A percentile compares a stretch with the other conserved stretches of the same genome.
These are phyloP conservation scores for Taeniopygia guttata DNA, from an alignment of 2,797 vertebrate species.

Conservation along the genomic window DNA sequence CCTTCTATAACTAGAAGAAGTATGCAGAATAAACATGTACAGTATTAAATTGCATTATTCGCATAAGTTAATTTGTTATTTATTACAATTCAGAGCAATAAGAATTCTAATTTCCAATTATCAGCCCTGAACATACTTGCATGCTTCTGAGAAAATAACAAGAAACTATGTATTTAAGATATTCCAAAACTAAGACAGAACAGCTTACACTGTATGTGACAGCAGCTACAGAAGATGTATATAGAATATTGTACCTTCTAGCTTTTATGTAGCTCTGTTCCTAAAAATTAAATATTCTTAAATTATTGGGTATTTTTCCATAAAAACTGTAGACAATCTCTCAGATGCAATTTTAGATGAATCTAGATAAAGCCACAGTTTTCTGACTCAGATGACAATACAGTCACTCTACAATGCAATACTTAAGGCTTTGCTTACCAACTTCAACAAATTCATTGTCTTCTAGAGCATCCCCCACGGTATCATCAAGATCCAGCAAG, in stretches of 20 bases:
- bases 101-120: neutral
- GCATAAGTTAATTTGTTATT: neutral
- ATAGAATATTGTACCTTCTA: neutral
- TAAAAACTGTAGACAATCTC: neutral
- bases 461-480: slow-evolving; percentile 88
- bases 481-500: slow-evolving; percentile 89
- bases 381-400: neutral
- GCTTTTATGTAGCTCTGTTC: neutral
- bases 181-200: neutral
- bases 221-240: neutral
- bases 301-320: neutral
- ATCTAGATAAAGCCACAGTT: neutral
- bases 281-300: neutral
- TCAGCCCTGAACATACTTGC: neutral
- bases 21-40: neutral
- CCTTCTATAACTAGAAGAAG: slow-evolving; percentile 88
- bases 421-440: slow-evolving; percentile 77
- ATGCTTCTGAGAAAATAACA: neutral
- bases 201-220: neutral
- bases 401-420: accelerated
- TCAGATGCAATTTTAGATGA: neutral
- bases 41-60: neutral
- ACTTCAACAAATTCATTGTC: slow-evolving; percentile 98
- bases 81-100: neutral
- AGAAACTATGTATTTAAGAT: neutral